These are phyloP conservation scores for Papilio dardanus DNA, from an alignment of 1,140 invertebrate species.

Conservation along the genomic window DNA sequence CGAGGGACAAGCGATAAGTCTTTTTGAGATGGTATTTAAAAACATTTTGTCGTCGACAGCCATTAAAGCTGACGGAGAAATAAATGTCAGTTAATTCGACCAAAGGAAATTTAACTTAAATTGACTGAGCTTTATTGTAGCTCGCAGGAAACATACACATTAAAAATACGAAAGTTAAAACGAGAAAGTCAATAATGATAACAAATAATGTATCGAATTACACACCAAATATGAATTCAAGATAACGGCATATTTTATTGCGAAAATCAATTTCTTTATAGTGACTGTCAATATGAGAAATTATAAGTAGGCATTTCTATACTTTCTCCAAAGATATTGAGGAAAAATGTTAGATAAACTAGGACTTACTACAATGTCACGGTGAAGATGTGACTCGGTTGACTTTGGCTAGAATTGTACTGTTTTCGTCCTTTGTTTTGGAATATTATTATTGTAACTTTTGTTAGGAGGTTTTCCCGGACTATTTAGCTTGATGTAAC, in stretches of 20 bases:
- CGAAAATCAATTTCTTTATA: conserved; percentile 9
- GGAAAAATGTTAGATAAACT: background rate
- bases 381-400: background rate
- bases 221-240: background rate
- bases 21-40: background rate
- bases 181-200: conserved; percentile 1
- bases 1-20: too few species aligned
- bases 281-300: conserved; percentile 1
- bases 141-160: background rate
- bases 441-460: background rate
- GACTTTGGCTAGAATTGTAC: background rate
- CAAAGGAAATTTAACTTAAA: background rate
- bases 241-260: background rate
- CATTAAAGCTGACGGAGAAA: background rate
- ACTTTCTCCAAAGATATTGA: background rate
- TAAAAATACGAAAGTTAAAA: conserved; percentile 1
- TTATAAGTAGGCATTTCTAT: background rate
- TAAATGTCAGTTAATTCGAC: background rate
- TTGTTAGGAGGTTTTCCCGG: background rate
- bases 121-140: background rate
- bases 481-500: background rate
- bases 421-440: too few species aligned
- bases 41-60: background rate
- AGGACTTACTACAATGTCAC: background rate
- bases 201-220: conserved; percentile 5